Base-by-base conservation (phyloP, 92 coral and sea anemone genomes). In the Pocillopora meandrina region DNA sequence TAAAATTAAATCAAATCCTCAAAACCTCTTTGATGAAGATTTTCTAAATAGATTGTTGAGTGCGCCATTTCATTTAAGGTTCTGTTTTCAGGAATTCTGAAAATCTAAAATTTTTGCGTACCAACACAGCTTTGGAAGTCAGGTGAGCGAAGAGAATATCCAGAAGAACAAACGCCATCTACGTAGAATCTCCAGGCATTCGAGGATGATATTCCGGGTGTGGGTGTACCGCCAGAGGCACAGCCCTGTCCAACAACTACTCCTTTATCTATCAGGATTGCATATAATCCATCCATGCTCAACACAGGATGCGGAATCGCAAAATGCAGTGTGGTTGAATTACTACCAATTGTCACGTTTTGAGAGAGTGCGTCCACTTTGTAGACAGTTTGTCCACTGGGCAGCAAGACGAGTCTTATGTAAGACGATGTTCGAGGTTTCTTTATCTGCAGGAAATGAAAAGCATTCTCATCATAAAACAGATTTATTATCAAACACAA, bases 181-280 rank as follows among this genome's bases (percentile, higher is more conserved):
- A 60, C 42, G 20, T 21, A 23, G 35, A 89, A 76, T 13, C 42
- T 36, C 92, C 92, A 89, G 20, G 20, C 72, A 31, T 71, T 35
- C 21, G 35, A 59, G 9, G 82, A 52, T 9, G 79, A 21, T 65
- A 85, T 74, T 11, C 92, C 92, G 31, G 89, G 87, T 61, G 89
- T 89, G 1, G 92, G 92, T 19, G 87, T 89, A 10, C 89, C 92
- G 34, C 76, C 92, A 20, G 70, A 81, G 0, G 92, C 85, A 70
- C 92, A 89, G 0, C 92, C 92, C 3, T 31, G 63, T 19, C 92
- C 92, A 31, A 89, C 89, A n/a, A 89, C 92, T 42, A 89, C 84
- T 16, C 92, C 92, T 0, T 18, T 56, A 36, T 89, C 92, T 16
- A 89, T 70, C 26, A 85, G 20, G 67, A 89, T 85, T 14, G 87